These are phyloP conservation scores for Medauroidea extradentata DNA, from an alignment of 1,140 invertebrate genomes.

Conservation along the genomic window DNA sequence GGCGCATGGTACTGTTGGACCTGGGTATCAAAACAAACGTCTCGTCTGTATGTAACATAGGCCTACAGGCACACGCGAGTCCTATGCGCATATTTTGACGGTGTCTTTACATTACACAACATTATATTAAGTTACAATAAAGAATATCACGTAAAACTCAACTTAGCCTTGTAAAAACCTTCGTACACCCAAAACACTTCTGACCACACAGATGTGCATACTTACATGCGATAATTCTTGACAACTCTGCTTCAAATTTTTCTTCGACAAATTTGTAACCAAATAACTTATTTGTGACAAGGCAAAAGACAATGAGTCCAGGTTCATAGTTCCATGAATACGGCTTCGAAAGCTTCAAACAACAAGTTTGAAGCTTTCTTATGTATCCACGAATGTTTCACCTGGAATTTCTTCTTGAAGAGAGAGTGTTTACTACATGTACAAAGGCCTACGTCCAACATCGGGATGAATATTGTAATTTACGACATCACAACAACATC, in stretches of 20 bases:
- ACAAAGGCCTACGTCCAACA: slow-evolving; percentile 60
- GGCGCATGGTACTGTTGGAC: too few relatives aligned
- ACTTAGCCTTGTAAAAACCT: too few relatives aligned
- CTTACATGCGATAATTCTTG: slow-evolving; percentile 75
- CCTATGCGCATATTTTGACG: too few relatives aligned
- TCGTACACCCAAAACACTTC: too few relatives aligned
- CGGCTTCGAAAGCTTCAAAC: slow-evolving; percentile 76
- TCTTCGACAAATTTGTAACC: slow-evolving; percentile 91
- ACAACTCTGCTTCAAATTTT: slow-evolving; percentile 85
- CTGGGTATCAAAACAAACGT: too few relatives aligned
- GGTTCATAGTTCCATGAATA: slow-evolving; percentile 97
- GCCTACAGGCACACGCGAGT: too few relatives aligned
- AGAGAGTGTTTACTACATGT: slow-evolving; percentile 56
- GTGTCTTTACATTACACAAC: too few relatives aligned
- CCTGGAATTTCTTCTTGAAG: slow-evolving; percentile 51
- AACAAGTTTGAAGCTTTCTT: slow-evolving; percentile 77
- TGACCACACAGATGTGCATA: too few relatives aligned
- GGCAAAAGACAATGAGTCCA: slow-evolving; percentile 95
- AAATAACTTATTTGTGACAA: slow-evolving; percentile 97
- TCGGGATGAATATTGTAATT: slow-evolving; percentile 44
- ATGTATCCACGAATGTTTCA: slow-evolving; percentile 57
- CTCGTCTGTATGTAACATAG: too few relatives aligned
- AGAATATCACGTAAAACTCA: too few relatives aligned
- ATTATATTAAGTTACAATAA: too few relatives aligned
- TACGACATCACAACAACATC: slow-evolving; percentile 35